Evolutionary conservation across 2,113 vertebrate genomes (phyloP).

Genomic region (Dolichallabes microphthalmus): DNA sequence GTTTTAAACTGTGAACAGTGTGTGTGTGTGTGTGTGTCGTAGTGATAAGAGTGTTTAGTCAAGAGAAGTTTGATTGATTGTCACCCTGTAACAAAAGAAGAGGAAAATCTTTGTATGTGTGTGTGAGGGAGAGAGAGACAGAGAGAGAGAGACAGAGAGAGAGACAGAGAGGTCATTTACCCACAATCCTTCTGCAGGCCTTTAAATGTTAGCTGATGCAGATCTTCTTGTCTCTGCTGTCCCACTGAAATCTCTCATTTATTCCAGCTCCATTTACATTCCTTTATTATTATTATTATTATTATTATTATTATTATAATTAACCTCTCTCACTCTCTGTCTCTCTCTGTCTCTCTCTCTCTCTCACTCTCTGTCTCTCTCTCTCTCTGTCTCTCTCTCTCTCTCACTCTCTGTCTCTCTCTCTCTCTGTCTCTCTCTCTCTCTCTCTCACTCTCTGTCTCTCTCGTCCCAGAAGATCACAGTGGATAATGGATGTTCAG

Average conservation of each 20-base stretch:
- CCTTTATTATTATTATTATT: slow-evolving; percentile 14
- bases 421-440: too few species aligned
- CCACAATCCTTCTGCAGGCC: slow-evolving; percentile 16
- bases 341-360: slow-evolving; percentile 13
- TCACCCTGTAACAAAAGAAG: slow-evolving; percentile 38
- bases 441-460: background rate
- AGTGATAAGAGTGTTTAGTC: slow-evolving; percentile 33
- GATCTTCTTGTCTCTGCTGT: slow-evolving; percentile 20
- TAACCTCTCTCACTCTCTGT: slow-evolving; percentile 18
- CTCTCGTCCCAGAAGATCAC: background rate
- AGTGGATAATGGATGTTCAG: slow-evolving; percentile 43
- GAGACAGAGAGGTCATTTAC: slow-evolving; percentile 22
- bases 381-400: slow-evolving; percentile 22
- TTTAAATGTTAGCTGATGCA: slow-evolving; percentile 51
- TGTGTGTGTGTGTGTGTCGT: slow-evolving; percentile 11
- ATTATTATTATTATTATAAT: too few species aligned
- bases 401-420: background rate
- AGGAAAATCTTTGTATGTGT: slow-evolving; percentile 11
- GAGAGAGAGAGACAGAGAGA: background rate
- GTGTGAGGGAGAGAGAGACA: background rate
- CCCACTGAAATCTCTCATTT: slow-evolving; percentile 15
- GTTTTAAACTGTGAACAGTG: background rate
- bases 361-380: slow-evolving; percentile 14
- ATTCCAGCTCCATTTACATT: slow-evolving; percentile 22
- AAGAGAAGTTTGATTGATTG: slow-evolving; percentile 34